Conservation (phyloP, 2,113 vertebrate species). For the Zosterops borbonicus region DNA sequence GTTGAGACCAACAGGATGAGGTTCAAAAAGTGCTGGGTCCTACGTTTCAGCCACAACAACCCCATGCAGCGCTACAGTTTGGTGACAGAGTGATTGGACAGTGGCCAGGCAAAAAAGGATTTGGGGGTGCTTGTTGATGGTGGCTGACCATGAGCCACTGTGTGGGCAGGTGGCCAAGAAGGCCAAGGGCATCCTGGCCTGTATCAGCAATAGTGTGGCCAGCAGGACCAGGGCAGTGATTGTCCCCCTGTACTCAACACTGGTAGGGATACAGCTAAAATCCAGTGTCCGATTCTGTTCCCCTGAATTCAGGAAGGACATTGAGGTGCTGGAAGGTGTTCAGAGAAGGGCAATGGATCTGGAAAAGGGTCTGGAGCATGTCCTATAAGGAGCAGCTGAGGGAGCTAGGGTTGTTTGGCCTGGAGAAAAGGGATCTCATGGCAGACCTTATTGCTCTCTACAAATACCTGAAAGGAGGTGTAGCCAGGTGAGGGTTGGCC, state of each 20-base stretch:
- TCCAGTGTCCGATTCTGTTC: neutral
- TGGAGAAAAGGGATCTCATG: neutral
- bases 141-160: neutral
- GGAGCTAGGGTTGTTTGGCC: neutral
- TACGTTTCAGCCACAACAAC: neutral
- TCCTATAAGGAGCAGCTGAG: neutral
- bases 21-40: neutral
- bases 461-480: neutral
- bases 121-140: accelerated
- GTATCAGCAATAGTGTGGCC: neutral
- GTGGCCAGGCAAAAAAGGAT: accelerated
- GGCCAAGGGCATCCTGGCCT: neutral
- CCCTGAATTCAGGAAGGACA: neutral
- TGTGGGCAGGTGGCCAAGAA: neutral
- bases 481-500: accelerated
- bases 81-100: neutral
- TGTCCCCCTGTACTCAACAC: accelerated
- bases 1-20: neutral
- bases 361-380: neutral
- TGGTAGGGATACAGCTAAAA: accelerated
- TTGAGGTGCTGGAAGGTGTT: neutral
- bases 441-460: neutral
- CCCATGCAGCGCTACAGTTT: neutral
- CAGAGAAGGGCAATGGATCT: neutral
- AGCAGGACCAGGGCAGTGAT: neutral